A percentile compares a stretch with the other conserved stretches of the same genome.
Evolutionary conservation across 2,113 vertebrate species (phyloP).

Genomic region (Dendrocopos noguchii): DNA sequence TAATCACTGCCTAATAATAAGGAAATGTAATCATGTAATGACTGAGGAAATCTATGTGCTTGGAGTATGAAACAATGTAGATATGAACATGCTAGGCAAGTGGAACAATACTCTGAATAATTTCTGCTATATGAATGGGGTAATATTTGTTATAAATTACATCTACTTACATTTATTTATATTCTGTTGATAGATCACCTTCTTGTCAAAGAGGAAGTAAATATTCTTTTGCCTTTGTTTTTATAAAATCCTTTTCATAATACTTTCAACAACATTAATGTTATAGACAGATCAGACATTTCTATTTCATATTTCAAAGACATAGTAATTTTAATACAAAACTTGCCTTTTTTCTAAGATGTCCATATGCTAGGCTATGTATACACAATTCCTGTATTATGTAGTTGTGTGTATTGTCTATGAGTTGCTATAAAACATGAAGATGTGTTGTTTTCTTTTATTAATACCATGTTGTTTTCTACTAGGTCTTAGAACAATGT

Average conservation of each 20-base stretch:
- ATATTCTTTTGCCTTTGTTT: background rate
- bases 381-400: background rate
- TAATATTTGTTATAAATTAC: background rate
- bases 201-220: background rate
- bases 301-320: background rate
- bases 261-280: background rate
- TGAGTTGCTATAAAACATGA: background rate
- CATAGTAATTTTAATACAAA: background rate
- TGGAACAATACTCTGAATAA: background rate
- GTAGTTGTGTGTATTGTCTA: background rate
- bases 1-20: background rate
- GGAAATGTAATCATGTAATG: background rate
- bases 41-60: background rate
- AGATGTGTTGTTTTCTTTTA: background rate
- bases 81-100: background rate
- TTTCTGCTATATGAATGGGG: background rate
- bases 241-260: background rate
- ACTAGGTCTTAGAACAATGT: background rate
- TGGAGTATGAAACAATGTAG: background rate
- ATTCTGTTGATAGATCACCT: background rate
- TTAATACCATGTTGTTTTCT: background rate
- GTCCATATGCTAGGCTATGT: background rate
- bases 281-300: background rate
- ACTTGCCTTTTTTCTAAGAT: background rate
- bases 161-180: background rate